Conservation (phyloP, 2,888 invertebrate genomes). For the Neoascia interrupta region DNA sequence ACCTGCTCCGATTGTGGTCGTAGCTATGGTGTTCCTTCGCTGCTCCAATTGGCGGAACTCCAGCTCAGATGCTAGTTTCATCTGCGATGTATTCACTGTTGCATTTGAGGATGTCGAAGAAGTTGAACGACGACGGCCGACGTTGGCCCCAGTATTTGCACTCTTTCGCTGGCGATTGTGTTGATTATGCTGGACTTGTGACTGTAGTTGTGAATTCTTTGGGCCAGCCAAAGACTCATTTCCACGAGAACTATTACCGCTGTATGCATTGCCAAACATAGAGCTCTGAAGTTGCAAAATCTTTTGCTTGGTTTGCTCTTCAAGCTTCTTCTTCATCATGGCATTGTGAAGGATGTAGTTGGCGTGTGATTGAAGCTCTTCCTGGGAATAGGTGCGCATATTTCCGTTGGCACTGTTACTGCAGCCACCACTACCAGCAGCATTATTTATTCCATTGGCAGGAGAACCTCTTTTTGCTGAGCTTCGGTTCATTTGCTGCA, state of each 20-base stretch:
- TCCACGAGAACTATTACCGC: slow-evolving; percentile 27
- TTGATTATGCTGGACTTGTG: slow-evolving; percentile 57
- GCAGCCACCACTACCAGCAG: neutral
- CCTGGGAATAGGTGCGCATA: slow-evolving; percentile 72
- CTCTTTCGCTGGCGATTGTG: slow-evolving; percentile 60
- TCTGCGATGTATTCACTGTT: slow-evolving; percentile 21
- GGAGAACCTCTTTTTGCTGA: neutral
- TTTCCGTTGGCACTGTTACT: slow-evolving; percentile 1
- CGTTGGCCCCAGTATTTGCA: slow-evolving; percentile 38
- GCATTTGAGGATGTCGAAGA: slow-evolving; percentile 58
- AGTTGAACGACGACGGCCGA: slow-evolving; percentile 57
- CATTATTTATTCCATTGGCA: neutral
- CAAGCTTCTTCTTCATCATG: slow-evolving; percentile 77
- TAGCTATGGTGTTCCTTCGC: slow-evolving; percentile 57
- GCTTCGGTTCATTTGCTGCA: slow-evolving; percentile 74
- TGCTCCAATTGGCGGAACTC: slow-evolving; percentile 48
- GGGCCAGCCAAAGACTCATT: slow-evolving; percentile 43
- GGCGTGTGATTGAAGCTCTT: slow-evolving; percentile 77
- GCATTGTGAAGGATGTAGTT: slow-evolving; percentile 78
- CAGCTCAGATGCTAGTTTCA: slow-evolving; percentile 33
- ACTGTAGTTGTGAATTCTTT: slow-evolving; percentile 61
- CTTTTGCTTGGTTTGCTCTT: slow-evolving; percentile 76
- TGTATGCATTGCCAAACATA: slow-evolving; percentile 7
- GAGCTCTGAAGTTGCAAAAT: slow-evolving; percentile 72
- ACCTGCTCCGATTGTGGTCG: slow-evolving; percentile 50